A percentile compares a stretch with the other conserved stretches of the same genome.
Evolutionary conservation across 2,888 invertebrate species (phyloP).

Genomic region (Diaprepes abbreviatus): DNA sequence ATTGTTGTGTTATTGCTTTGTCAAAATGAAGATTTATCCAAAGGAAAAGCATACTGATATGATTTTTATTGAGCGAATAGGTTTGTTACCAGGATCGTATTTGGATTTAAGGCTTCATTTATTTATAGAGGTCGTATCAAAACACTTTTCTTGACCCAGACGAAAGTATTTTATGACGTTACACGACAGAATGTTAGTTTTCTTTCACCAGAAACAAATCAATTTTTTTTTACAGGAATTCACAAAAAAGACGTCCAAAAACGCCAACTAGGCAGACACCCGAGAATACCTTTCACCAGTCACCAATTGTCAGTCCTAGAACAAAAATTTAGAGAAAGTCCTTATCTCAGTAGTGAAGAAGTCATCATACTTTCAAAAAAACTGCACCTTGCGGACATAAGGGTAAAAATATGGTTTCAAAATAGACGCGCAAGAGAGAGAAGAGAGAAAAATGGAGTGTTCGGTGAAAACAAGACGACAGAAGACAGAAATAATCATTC

Average conservation of each 20-base stretch:
- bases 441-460: constrained; percentile 69
- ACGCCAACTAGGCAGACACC: constrained; percentile 75
- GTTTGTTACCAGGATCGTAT: no score
- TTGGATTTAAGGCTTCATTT: no score
- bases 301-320: constrained; percentile 78
- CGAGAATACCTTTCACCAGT: constrained; percentile 81
- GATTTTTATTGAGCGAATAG: no score
- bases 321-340: constrained; percentile 76
- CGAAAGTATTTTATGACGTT: no score
- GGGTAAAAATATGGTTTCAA: constrained; percentile 88
- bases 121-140: no score
- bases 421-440: constrained; percentile 83
- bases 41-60: no score
- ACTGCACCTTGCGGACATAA: constrained; percentile 77
- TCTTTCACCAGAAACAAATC: no score
- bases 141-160: no score
- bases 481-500: constrained; percentile 5
- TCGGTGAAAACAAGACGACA: not conserved
- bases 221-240: constrained; percentile 33
- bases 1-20: no score
- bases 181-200: no score
- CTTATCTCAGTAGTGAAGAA: constrained; percentile 80
- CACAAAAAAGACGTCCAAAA: constrained; percentile 66
- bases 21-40: no score
- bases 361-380: constrained; percentile 75